These are phyloP conservation scores for Helogale parvula DNA, from an alignment of 2,113 vertebrate genomes.

Conservation along the genomic window DNA sequence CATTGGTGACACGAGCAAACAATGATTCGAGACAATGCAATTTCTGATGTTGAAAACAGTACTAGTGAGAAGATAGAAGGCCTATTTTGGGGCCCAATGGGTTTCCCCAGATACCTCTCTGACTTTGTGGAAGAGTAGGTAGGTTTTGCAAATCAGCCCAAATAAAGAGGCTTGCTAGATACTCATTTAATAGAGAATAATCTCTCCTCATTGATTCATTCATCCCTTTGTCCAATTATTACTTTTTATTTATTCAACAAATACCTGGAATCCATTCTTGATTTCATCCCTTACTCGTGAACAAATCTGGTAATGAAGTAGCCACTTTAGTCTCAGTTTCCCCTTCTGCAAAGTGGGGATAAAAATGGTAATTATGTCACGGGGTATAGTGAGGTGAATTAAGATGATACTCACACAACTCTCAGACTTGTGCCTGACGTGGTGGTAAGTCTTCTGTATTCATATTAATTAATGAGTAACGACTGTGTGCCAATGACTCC, in stretches of 20 bases:
- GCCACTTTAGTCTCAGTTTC: not conserved
- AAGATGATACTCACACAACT: not conserved
- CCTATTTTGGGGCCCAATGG: not conserved
- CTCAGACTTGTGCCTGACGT: not conserved
- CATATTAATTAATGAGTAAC: not conserved
- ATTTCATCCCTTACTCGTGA: not conserved
- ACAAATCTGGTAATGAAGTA: not conserved
- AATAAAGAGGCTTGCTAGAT: not conserved
- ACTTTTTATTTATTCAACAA: not conserved
- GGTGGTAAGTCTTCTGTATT: not conserved
- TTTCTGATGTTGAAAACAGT: not conserved
- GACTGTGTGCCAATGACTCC: not conserved
- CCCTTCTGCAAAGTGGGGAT: not conserved
- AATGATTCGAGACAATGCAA: not conserved
- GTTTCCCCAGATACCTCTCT: not conserved
- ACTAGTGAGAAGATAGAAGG: not conserved
- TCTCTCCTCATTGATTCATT: not conserved
- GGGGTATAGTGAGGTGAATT: not conserved
- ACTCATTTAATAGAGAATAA: conserved; percentile 2
- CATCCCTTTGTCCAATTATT: not conserved
- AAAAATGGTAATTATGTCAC: not conserved
- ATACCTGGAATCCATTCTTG: not conserved
- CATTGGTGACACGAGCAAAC: not conserved
- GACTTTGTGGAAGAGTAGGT: not conserved
- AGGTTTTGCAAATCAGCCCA: not conserved